Evolutionary conservation across 2,113 vertebrate species (phyloP).

Genomic region (Propithecus coquereli): DNA sequence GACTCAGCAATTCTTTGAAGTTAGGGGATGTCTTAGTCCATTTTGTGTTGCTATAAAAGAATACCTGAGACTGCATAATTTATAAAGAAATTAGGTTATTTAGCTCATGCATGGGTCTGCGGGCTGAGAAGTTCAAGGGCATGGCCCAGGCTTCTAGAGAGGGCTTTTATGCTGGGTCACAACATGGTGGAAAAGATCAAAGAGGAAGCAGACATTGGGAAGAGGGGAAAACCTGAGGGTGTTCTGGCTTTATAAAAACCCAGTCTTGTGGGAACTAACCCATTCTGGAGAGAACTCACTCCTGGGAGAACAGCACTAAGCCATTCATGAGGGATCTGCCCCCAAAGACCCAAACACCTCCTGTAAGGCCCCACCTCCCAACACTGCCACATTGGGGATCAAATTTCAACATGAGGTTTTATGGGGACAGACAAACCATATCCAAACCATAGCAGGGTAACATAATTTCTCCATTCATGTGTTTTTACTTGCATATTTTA

Average conservation of each 20-base stretch:
- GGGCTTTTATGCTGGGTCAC: neutral
- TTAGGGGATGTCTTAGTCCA: neutral
- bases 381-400: neutral
- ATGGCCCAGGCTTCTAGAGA: neutral
- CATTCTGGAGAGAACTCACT: neutral
- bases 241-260: neutral
- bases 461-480: conserved; percentile 37
- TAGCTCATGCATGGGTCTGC: neutral
- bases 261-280: neutral
- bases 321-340: neutral
- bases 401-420: neutral
- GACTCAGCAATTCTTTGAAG: conserved; percentile 24
- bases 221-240: neutral
- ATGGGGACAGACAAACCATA: neutral
- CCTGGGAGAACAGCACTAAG: neutral
- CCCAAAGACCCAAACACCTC: neutral
- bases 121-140: neutral
- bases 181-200: neutral
- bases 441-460: neutral
- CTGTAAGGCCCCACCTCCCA: neutral
- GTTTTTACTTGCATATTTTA: conserved; percentile 36
- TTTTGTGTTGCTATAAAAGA: neutral
- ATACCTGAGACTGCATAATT: neutral
- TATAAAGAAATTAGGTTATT: neutral
- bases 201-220: neutral